Percentiles rank a stretch among this genome's conserved stretches.
These are phyloP conservation scores for Ctenoplectra terminalis DNA, from an alignment of 1,140 invertebrate species.

Conservation along the genomic window DNA sequence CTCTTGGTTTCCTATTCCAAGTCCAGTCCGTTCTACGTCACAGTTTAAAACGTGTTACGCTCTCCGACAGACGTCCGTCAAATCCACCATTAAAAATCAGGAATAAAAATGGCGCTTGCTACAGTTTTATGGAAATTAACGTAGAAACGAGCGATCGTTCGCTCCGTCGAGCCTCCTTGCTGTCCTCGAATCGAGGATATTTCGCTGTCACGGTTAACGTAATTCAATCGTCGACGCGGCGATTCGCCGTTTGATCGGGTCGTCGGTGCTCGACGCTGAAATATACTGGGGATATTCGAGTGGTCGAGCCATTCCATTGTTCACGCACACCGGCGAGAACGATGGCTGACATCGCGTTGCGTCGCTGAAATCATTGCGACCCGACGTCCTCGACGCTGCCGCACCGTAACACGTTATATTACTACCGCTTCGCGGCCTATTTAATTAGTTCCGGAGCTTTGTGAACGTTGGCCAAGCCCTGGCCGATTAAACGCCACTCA, in stretches of 20 bases:
- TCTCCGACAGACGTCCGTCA: no score
- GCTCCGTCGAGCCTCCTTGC: constrained; percentile 5
- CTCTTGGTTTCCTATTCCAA: no score
- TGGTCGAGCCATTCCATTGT: constrained; percentile 37
- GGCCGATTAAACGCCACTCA: constrained; percentile 29
- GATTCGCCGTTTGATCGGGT: constrained; percentile 23
- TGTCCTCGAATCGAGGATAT: constrained; percentile 36
- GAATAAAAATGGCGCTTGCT: background rate
- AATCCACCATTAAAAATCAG: background rate
- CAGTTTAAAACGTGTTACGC: no score
- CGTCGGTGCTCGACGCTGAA: constrained; percentile 13
- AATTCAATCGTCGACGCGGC: constrained; percentile 28
- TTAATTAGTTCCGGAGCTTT: constrained; percentile 60
- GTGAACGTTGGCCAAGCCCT: constrained; percentile 15
- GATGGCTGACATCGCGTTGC: constrained; percentile 14
- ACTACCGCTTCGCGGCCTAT: constrained; percentile 55
- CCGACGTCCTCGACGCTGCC: constrained; percentile 6
- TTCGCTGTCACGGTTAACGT: constrained; percentile 48
- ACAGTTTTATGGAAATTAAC: background rate
- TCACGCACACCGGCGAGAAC: background rate
- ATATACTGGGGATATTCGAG: constrained; percentile 34
- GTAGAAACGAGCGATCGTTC: background rate
- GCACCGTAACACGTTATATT: constrained; percentile 49
- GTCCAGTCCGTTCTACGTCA: no score
- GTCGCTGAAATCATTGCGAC: constrained; percentile 44